These are phyloP conservation scores for Botia almorhae DNA, from an alignment of 2,797 vertebrate genomes.

Conservation along the genomic window DNA sequence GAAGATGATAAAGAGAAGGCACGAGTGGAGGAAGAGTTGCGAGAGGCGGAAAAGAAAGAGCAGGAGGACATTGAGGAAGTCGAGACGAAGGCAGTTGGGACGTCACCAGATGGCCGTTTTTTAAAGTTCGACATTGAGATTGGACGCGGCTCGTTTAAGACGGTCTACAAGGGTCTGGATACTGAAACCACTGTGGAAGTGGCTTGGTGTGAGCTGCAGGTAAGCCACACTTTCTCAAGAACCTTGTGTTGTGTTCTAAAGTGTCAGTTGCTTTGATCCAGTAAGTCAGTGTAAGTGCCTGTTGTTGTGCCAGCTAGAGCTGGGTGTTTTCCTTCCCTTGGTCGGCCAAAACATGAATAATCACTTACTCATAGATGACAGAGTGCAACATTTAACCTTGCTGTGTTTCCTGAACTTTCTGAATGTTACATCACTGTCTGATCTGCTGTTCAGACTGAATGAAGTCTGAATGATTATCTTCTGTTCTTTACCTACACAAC, in stretches of 20 bases:
- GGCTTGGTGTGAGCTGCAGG: constrained; percentile 98
- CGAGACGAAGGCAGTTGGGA: constrained; percentile 95
- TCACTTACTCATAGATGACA: constrained; percentile 15
- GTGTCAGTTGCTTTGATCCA: background rate
- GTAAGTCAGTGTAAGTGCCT: background rate
- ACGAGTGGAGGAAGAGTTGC: constrained; percentile 75
- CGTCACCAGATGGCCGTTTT: constrained; percentile 93
- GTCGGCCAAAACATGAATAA: background rate
- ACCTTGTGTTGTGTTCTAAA: background rate
- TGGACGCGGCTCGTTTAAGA: constrained; percentile 97
- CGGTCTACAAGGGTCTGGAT: constrained; percentile 96
- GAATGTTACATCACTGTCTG: constrained; percentile 14
- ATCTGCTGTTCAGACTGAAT: background rate
- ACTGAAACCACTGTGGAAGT: constrained; percentile 98
- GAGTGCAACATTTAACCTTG: constrained; percentile 19
- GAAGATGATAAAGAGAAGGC: constrained; percentile 76
- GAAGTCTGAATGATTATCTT: background rate
- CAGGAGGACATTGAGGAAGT: constrained; percentile 92
- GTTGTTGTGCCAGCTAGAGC: background rate
- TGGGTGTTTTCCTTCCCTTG: background rate
- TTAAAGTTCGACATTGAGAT: constrained; percentile 98
- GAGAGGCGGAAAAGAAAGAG: constrained; percentile 82
- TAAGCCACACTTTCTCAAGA: constrained; percentile 68
- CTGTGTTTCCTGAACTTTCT: background rate
- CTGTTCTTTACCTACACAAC: background rate